phyloP scores from a whole-genome alignment of 2,888 invertebrate species.

The Polyploca ridens region DNA sequence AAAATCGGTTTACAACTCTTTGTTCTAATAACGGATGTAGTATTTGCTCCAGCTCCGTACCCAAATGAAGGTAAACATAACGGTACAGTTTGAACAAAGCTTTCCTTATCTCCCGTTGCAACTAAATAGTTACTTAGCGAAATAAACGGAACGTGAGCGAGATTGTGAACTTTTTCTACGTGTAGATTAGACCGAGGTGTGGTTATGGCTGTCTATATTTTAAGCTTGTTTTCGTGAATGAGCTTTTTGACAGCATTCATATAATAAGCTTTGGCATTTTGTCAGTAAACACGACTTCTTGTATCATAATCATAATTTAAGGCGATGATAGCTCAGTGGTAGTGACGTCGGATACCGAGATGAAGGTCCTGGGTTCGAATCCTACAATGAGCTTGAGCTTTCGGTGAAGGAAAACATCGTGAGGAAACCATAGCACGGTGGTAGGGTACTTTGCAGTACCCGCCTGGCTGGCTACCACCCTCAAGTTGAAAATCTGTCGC shows the following conservation, averaged over 20 bases:
- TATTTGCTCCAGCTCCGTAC: conserved; percentile 24
- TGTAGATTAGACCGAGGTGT: conserved; percentile 18
- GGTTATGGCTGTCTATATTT: conserved; percentile 6
- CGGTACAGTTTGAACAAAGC: conserved; percentile 62
- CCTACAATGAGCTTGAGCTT: too few species aligned
- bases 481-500: too few species aligned
- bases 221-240: neutral
- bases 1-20: conserved; percentile 21
- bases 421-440: too few species aligned
- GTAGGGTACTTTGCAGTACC: too few species aligned
- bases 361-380: too few species aligned
- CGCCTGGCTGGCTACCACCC: too few species aligned
- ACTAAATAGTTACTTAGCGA: conserved; percentile 68
- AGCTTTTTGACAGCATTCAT: neutral
- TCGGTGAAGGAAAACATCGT: too few species aligned
- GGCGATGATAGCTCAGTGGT: too few species aligned
- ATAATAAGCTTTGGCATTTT: neutral
- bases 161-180: conserved; percentile 55
- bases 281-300: neutral
- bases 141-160: conserved; percentile 58
- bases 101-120: conserved; percentile 63
- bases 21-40: conserved; percentile 20
- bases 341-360: too few species aligned
- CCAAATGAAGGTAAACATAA: conserved; percentile 65
- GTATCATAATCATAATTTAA: too few species aligned